A percentile compares a stretch with the other conserved stretches of the same genome.
phyloP scores from a whole-genome alignment of 1,140 invertebrate species.

The Heliconius himera region DNA sequence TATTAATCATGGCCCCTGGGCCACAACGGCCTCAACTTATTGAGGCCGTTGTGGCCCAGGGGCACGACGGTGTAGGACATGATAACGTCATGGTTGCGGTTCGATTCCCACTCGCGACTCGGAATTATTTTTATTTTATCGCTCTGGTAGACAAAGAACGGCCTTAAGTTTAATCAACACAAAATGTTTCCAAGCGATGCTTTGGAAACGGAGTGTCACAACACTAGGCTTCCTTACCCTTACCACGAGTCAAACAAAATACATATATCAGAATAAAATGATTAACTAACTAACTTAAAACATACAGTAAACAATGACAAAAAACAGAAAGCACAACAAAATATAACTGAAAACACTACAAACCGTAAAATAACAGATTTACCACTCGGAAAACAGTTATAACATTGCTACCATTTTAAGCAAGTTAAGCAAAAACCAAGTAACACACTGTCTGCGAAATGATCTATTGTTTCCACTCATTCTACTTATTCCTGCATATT shows the following conservation, averaged over 20 bases:
- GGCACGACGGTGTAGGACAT: no score
- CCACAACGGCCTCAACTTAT: no score
- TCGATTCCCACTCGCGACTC: not conserved
- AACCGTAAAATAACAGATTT: not conserved
- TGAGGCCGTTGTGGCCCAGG: no score
- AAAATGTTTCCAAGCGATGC: no score
- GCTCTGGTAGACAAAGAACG: not conserved
- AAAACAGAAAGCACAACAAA: not conserved
- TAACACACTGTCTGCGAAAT: slow-evolving; percentile 32
- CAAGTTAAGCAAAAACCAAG: slow-evolving; percentile 14
- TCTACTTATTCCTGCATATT: slow-evolving; percentile 33
- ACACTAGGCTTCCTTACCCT: no score
- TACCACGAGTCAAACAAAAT: no score
- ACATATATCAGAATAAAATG: no score
- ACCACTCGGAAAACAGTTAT: not conserved
- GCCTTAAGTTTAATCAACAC: not conserved
- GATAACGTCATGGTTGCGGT: not conserved
- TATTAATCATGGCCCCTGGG: no score
- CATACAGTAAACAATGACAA: no score
- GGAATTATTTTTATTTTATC: not conserved
- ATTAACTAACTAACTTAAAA: no score
- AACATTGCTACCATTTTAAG: not conserved
- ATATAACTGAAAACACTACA: not conserved
- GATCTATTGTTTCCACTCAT: slow-evolving; percentile 32
- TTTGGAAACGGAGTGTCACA: no score